Conservation (phyloP, 2,797 vertebrate species). For the Periparus ater region DNA sequence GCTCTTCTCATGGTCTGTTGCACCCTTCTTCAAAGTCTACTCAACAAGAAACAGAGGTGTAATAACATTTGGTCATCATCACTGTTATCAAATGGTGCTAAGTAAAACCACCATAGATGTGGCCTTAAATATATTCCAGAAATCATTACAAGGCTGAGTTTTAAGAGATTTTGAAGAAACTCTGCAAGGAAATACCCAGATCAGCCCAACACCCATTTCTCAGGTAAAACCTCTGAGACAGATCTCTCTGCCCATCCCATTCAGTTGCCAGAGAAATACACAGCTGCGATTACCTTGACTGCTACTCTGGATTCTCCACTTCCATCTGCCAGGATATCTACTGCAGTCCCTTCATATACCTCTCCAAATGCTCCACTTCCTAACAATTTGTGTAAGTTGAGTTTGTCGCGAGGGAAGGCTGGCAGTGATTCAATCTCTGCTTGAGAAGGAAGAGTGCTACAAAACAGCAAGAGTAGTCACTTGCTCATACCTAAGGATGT, state of each 20-base stretch:
- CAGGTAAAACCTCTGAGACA: background rate
- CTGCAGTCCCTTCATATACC: conserved; percentile 78
- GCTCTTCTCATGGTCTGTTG: conserved; percentile 75
- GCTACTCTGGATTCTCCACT: conserved; percentile 76
- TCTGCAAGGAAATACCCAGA: background rate
- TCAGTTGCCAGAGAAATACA: background rate
- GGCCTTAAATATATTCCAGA: background rate
- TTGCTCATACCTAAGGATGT: background rate
- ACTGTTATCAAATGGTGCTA: background rate
- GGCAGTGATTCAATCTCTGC: conserved; percentile 76
- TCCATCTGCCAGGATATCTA: conserved; percentile 62
- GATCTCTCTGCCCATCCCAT: background rate
- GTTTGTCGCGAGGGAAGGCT: conserved; percentile 74
- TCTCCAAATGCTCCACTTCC: conserved; percentile 83
- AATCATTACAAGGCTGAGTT: background rate
- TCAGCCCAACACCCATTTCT: background rate
- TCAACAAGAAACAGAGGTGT: conserved; percentile 45
- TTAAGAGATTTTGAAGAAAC: background rate
- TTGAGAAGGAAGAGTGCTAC: conserved; percentile 74
- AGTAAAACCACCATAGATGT: background rate
- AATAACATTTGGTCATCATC: background rate
- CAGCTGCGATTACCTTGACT: conserved; percentile 75
- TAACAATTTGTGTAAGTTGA: conserved; percentile 75
- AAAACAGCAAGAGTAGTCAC: conserved; percentile 42
- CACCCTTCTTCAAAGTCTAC: conserved; percentile 79